A percentile compares a stretch with the other conserved stretches of the same genome.
These are phyloP conservation scores for Atherinomorus stipes DNA, from an alignment of 2,113 vertebrate genomes.

Conservation along the genomic window DNA sequence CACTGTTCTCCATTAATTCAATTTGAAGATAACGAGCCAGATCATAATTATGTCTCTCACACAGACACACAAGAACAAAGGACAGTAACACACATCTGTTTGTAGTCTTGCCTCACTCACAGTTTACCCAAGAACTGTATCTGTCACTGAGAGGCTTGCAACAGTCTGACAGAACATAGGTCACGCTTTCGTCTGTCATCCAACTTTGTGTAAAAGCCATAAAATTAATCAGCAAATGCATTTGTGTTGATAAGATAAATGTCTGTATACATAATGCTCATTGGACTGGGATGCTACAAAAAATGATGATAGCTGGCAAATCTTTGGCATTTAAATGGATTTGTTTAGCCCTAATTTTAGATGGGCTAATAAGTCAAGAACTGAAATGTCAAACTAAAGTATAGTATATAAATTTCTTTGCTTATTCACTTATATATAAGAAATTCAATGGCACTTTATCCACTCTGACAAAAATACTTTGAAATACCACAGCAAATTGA, in stretches of 20 bases:
- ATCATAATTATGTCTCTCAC: conserved; percentile 13
- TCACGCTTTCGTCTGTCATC: neutral
- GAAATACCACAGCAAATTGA: no score
- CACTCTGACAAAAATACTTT: no score
- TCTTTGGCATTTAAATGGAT: neutral
- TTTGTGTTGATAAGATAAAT: neutral
- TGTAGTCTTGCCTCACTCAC: neutral
- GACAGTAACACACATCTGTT: neutral
- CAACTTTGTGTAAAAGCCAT: neutral
- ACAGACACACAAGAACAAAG: neutral
- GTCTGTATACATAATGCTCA: neutral
- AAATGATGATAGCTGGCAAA: neutral
- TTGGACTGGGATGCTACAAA: neutral
- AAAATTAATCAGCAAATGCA: neutral
- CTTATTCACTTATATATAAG: no score
- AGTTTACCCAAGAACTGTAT: conserved; percentile 10
- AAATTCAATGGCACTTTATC: no score
- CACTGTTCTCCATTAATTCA: conserved; percentile 23
- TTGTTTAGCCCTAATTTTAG: neutral
- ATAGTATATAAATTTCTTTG: no score
- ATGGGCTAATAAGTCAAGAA: neutral
- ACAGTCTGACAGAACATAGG: neutral
- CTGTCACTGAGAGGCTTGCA: neutral
- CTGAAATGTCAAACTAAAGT: no score
- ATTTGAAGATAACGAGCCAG: conserved; percentile 22